Evolutionary conservation across 2,113 vertebrate species (phyloP).

Genomic region (Notiomystis cincta): DNA sequence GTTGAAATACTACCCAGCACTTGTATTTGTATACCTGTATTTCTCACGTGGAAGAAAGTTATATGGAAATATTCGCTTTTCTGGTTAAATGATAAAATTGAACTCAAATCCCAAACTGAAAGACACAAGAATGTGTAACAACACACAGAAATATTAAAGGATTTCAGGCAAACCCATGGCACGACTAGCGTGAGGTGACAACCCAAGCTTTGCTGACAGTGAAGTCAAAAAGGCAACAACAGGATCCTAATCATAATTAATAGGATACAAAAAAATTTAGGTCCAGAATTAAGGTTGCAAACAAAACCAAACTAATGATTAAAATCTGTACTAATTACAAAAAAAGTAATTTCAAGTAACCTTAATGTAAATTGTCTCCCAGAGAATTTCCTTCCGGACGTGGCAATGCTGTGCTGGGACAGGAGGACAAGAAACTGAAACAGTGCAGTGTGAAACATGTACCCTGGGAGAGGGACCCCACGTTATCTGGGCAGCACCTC

Average conservation of each 20-base stretch:
- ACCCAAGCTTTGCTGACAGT: neutral
- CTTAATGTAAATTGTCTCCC: neutral
- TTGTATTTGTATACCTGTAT: accelerated
- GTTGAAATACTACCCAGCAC: neutral
- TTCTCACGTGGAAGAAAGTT: neutral
- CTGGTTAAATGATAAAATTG: neutral
- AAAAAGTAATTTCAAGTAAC: neutral
- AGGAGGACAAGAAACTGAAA: neutral
- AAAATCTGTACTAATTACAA: neutral
- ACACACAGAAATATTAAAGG: neutral
- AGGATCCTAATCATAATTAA: neutral
- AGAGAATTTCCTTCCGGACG: neutral
- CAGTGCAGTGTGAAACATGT: neutral
- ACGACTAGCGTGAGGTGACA: neutral
- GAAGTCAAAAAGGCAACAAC: neutral
- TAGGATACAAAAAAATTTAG: neutral
- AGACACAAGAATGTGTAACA: neutral
- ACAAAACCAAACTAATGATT: neutral
- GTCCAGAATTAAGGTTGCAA: neutral
- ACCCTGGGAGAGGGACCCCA: neutral
- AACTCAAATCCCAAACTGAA: neutral
- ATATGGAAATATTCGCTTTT: neutral
- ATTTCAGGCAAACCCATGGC: neutral
- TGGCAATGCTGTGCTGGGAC: neutral
- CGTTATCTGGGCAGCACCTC: accelerated